Base-by-base conservation (phyloP, 2,113 vertebrate species). In the Trinectes maculatus region DNA sequence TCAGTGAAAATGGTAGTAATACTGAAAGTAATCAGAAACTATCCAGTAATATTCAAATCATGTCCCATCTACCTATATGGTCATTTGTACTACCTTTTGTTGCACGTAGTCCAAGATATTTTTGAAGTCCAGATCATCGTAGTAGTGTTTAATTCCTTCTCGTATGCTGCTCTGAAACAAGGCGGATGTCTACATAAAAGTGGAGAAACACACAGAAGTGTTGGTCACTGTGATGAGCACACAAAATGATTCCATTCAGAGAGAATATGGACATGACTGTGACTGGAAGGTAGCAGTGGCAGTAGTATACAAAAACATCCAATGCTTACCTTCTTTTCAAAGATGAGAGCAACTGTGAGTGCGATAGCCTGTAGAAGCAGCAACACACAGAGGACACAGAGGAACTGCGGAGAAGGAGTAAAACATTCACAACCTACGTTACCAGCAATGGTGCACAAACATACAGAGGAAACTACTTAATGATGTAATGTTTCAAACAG, bases 81-180 rank as follows among this genome's bases (percentile, higher is more conserved):
- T 19, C 13, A 16, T 19, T 12, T 0, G 75, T 13, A 15, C 8
- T 19, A 96, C 95, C 95, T 96, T 96, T 71, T 93, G 66, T n/a
- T 97, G 95, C 13, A 96, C 92, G 6, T 94, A 96, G 77, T 97
- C 95, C 91, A 97, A 59, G 85, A 97, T 97, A 84, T 97, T 97
- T 83, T 97, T 97, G 86, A 97, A 97, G 91, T 96, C 95, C 49
- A 97, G 91, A 63, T 97, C 95, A 1, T 96, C 95, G 0, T 97
- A 97, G 68, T 97, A 97, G 85, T 97, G 95, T 34, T 94, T 93
- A 25, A 97, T 95, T 36, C 95, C 95, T 78, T 93, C 94, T n/a
- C 91, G 93, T 71, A 96, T 93, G 48, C 85, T 96, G 59, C 92
- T 94, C 77, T 96, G 94, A 60, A 96, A 93, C 83, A 96, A 71